Evolutionary conservation across 2,113 vertebrate species (phyloP).

Genomic region (Calidris pugnax): DNA sequence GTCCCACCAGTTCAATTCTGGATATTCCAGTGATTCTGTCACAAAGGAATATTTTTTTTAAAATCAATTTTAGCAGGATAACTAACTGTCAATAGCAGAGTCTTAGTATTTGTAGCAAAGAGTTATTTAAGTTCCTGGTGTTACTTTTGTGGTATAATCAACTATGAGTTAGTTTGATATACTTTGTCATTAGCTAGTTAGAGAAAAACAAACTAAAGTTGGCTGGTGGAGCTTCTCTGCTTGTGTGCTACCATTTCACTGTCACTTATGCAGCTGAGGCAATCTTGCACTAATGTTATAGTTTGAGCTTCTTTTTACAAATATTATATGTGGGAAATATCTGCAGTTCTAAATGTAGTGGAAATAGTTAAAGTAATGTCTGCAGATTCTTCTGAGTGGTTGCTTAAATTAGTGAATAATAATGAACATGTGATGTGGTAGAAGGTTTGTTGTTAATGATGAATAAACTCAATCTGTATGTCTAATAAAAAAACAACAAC

Average conservation of each 20-base stretch:
- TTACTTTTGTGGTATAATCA: not conserved
- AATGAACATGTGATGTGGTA: not conserved
- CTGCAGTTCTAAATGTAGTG: not conserved
- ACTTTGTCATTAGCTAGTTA: not conserved
- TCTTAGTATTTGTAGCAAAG: not conserved
- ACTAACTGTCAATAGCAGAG: not conserved
- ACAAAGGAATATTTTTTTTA: not conserved
- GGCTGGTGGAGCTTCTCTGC: not conserved
- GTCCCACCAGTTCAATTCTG: not conserved
- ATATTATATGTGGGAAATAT: not conserved
- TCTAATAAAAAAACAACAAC: not conserved
- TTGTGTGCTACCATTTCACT: not conserved
- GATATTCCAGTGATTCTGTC: not conserved
- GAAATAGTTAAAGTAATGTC: not conserved
- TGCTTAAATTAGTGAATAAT: not conserved
- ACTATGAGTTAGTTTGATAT: not conserved
- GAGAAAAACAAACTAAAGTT: not conserved
- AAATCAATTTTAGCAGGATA: not conserved
- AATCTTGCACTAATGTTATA: not conserved
- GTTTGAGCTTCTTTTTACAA: not conserved
- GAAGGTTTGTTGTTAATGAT: not conserved
- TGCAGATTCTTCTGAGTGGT: not conserved
- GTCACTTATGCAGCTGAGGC: not conserved
- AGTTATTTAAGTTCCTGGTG: not conserved
- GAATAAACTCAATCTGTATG: not conserved